phyloP scores from a whole-genome alignment of 2,888 invertebrate species.

The Lissocephala sabroskyi region DNA sequence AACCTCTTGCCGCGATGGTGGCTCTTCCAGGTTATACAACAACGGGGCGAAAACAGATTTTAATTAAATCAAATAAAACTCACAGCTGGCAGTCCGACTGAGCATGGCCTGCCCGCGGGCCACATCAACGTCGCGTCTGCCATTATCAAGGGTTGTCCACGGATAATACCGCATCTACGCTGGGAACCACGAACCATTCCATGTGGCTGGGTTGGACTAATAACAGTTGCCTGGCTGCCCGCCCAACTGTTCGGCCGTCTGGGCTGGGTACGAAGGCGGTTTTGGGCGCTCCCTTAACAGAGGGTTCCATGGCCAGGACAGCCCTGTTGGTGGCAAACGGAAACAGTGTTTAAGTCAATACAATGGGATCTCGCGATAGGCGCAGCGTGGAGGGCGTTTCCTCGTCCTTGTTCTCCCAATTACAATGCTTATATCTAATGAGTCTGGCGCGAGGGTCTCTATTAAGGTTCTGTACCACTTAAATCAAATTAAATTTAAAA shows the following conservation, averaged over 20 bases:
- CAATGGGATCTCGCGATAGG: slow-evolving; percentile 30
- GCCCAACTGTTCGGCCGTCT: not conserved
- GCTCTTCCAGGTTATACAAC: no score
- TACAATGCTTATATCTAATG: no score
- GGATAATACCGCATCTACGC: slow-evolving; percentile 30
- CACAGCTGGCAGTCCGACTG: slow-evolving; percentile 49
- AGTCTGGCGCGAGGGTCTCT: no score
- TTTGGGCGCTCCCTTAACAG: slow-evolving; percentile 25
- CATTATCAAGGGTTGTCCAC: slow-evolving; percentile 32
- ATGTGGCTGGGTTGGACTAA: slow-evolving; percentile 44
- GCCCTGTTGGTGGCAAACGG: slow-evolving; percentile 32
- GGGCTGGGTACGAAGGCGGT: slow-evolving; percentile 36
- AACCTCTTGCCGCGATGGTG: no score
- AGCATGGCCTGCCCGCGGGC: slow-evolving; percentile 29
- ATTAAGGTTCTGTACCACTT: no score
- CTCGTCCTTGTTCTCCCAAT: not conserved
- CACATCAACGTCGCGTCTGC: slow-evolving; percentile 24
- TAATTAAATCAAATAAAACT: slow-evolving; percentile 63
- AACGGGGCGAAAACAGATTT: slow-evolving; percentile 16
- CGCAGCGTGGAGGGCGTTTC: slow-evolving; percentile 23
- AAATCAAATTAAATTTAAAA: no score
- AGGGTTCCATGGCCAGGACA: slow-evolving; percentile 47
- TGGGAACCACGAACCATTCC: slow-evolving; percentile 48
- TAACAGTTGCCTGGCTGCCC: slow-evolving; percentile 54
- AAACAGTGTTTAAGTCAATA: slow-evolving; percentile 53